These are phyloP conservation scores for Crotalus adamanteus DNA, from an alignment of 2,797 vertebrate species.

Conservation along the genomic window DNA sequence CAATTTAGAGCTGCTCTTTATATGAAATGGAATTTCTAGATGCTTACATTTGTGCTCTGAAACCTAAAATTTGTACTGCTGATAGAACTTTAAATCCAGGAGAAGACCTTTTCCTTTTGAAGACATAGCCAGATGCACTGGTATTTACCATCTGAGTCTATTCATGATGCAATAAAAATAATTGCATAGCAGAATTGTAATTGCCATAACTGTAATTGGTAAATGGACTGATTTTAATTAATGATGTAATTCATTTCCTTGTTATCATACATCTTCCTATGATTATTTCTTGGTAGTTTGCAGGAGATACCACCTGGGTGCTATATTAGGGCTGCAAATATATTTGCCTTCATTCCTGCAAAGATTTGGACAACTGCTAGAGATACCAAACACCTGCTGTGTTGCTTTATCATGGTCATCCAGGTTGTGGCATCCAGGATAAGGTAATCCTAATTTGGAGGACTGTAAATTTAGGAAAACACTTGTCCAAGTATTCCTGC, in stretches of 20 bases:
- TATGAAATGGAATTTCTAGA: neutral
- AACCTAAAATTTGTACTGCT: neutral
- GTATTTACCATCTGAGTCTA: neutral
- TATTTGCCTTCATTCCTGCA: neutral
- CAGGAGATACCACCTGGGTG: too few species aligned
- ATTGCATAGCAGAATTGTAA: neutral
- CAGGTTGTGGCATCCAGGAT: neutral
- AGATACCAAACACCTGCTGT: neutral
- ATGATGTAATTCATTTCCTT: neutral
- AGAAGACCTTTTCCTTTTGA: neutral
- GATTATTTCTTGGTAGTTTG: too few species aligned
- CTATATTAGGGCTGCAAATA: too few species aligned
- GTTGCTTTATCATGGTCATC: neutral
- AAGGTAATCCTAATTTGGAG: slow-evolving; percentile 14
- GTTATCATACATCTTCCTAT: neutral
- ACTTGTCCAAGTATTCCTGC: slow-evolving; percentile 43
- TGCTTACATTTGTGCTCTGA: neutral
- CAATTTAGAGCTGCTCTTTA: neutral
- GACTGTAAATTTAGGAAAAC: slow-evolving; percentile 48
- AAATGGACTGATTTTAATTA: neutral
- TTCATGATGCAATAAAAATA: neutral
- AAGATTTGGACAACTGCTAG: neutral
- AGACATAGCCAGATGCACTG: neutral
- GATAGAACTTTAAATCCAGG: neutral
- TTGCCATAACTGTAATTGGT: neutral